Evolutionary conservation across 2,113 vertebrate species (phyloP).

Genomic region (Spilogale gracilis): DNA sequence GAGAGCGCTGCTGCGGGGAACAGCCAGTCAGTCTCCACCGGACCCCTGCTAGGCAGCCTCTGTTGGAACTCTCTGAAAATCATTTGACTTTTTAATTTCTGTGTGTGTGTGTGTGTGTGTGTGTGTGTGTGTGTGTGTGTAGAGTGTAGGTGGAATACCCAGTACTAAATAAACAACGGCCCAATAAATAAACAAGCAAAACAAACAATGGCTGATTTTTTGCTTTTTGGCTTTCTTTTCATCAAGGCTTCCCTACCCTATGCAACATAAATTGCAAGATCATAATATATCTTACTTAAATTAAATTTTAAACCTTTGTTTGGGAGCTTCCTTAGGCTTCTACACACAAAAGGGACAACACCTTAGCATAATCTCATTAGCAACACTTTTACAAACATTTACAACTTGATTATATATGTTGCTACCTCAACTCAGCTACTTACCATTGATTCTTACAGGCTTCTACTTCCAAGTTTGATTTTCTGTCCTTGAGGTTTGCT

Average conservation of each 20-base stretch:
- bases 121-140: not conserved
- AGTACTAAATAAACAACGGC: not conserved
- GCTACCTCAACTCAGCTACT: not conserved
- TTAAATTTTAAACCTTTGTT: not conserved
- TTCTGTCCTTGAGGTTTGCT: slow-evolving; percentile 9
- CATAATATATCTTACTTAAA: not conserved
- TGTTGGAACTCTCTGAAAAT: not conserved
- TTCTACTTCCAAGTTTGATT: not conserved
- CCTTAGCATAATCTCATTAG: not conserved
- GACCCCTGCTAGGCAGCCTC: not conserved
- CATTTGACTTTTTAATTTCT: not conserved
- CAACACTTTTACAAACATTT: not conserved
- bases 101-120: not conserved
- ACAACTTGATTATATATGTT: not conserved
- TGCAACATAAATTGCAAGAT: not conserved
- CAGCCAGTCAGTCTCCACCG: not conserved
- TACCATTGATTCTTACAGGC: not conserved
- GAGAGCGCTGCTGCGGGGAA: not conserved
- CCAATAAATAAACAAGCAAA: too few relatives aligned
- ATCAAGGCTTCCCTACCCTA: not conserved
- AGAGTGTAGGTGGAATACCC: not conserved
- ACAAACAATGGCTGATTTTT: not conserved
- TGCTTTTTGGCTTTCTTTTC: not conserved
- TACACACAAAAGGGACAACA: not conserved
- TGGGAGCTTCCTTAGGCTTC: not conserved